Evolutionary conservation across 2,113 vertebrate genomes (phyloP).

Genomic region (Ptychochromis oligacanthus): DNA sequence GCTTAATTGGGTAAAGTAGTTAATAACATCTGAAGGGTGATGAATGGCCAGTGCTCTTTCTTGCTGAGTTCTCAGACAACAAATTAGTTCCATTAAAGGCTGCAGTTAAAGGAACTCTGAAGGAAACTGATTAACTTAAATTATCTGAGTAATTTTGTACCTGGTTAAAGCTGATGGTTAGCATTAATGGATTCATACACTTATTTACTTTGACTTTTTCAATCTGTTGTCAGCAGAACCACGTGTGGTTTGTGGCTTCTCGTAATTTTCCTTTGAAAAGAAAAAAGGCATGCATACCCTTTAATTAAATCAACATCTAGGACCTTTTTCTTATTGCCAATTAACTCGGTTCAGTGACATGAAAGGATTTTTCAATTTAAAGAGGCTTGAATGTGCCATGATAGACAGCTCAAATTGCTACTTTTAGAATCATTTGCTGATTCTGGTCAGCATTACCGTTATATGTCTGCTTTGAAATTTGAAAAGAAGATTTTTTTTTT

Average conservation of each 20-base stretch:
- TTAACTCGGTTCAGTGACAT: conserved; percentile 66
- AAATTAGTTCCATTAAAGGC: conserved; percentile 80
- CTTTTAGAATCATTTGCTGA: conserved; percentile 69
- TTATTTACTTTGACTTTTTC: conserved; percentile 43
- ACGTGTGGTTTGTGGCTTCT: conserved; percentile 1
- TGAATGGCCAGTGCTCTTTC: conserved; percentile 73
- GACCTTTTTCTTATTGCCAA: conserved; percentile 66
- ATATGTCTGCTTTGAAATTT: conserved; percentile 50
- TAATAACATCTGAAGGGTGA: conserved; percentile 80
- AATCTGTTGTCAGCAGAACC: conserved; percentile 30
- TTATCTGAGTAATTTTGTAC: conserved; percentile 65
- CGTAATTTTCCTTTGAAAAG: conserved; percentile 30
- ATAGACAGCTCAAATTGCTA: conserved; percentile 66
- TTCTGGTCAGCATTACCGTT: conserved; percentile 58
- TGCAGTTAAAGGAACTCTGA: conserved; percentile 73
- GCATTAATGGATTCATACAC: conserved; percentile 47
- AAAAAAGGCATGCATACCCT: conserved; percentile 39
- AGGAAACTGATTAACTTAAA: conserved; percentile 76
- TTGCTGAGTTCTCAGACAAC: conserved; percentile 75
- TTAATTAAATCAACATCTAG: conserved; percentile 73
- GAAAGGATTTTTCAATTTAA: conserved; percentile 65
- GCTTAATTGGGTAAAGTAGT: conserved; percentile 79
- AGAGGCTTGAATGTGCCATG: conserved; percentile 51
- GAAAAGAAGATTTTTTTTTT: conserved; percentile 6
- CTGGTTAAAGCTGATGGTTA: conserved; percentile 38